A percentile compares a stretch with the other conserved stretches of the same genome.
Conservation (phyloP, 2,797 vertebrate genomes). For the Crypturellus tataupa region DNA sequence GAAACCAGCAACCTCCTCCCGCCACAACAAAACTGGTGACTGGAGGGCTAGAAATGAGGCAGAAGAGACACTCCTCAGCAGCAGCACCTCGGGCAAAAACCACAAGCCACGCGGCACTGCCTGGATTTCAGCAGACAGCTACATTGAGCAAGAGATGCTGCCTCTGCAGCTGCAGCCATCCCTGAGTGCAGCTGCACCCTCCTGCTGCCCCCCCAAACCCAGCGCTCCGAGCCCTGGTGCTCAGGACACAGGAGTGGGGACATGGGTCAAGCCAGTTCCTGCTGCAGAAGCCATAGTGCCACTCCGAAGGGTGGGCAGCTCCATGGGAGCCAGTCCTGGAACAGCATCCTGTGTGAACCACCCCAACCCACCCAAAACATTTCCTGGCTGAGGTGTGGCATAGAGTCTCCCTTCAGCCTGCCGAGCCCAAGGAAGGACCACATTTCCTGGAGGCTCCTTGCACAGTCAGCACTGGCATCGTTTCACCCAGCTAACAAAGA, state of each 20-base stretch:
- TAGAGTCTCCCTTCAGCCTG: background rate
- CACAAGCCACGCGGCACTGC: background rate
- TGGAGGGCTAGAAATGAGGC: background rate
- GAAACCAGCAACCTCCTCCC: background rate
- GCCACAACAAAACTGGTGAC: background rate
- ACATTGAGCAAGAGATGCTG: background rate
- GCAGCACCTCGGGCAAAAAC: background rate
- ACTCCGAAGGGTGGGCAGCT: background rate
- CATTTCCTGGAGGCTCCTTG: background rate
- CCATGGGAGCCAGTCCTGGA: background rate
- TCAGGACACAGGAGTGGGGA: background rate
- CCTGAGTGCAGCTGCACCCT: background rate
- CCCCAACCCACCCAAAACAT: background rate
- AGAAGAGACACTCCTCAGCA: background rate
- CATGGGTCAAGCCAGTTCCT: background rate
- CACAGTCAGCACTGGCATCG: background rate
- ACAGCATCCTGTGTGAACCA: background rate
- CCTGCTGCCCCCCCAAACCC: background rate
- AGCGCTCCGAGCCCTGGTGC: background rate
- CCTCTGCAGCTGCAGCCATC: background rate
- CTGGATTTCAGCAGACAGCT: background rate
- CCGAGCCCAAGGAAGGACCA: rapidly evolving
- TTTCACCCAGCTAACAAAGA: background rate
- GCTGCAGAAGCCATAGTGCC: background rate
- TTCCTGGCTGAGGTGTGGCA: background rate